Evolutionary conservation across 2,888 invertebrate species (phyloP).

Genomic region (Tricholauxania praeusta): DNA sequence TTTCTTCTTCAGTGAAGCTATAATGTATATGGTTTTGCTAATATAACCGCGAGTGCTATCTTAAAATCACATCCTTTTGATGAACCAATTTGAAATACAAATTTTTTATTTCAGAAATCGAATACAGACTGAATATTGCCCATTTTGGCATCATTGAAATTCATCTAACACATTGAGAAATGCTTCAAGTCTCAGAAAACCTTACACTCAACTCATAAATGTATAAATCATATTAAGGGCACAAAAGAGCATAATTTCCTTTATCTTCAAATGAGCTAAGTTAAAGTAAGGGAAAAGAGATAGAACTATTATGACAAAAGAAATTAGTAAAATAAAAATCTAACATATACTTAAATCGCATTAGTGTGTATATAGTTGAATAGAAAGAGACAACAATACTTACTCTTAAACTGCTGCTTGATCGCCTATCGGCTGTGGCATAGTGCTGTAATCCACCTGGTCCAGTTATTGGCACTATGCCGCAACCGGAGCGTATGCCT

Average conservation of each 20-base stretch:
- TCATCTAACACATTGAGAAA: too few species aligned
- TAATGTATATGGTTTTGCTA: too few species aligned
- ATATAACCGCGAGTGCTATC: not conserved
- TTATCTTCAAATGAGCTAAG: too few species aligned
- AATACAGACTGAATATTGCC: too few species aligned
- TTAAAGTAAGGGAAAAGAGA: not conserved
- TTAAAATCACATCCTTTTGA: not conserved
- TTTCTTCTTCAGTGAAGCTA: too few species aligned
- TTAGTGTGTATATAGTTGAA: constrained; percentile 22
- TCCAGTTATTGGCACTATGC: constrained; percentile 68
- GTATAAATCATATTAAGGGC: not conserved
- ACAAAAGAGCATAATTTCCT: not conserved
- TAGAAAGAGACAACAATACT: constrained; percentile 50
- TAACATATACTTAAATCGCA: not conserved
- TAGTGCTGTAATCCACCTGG: constrained; percentile 68
- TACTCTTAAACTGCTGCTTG: constrained; percentile 67
- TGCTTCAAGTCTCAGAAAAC: too few species aligned
- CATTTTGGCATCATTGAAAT: too few species aligned
- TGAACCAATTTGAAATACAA: too few species aligned
- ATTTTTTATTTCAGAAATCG: too few species aligned
- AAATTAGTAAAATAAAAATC: not conserved
- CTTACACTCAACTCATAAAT: not conserved
- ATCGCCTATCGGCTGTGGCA: constrained; percentile 67
- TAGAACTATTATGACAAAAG: not conserved
- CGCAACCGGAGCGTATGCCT: constrained; percentile 68